Evolutionary conservation across 1,140 invertebrate species (phyloP), one percentile per base, ranked within the genome.

Genomic region (Drosophila jambulina): DNA sequence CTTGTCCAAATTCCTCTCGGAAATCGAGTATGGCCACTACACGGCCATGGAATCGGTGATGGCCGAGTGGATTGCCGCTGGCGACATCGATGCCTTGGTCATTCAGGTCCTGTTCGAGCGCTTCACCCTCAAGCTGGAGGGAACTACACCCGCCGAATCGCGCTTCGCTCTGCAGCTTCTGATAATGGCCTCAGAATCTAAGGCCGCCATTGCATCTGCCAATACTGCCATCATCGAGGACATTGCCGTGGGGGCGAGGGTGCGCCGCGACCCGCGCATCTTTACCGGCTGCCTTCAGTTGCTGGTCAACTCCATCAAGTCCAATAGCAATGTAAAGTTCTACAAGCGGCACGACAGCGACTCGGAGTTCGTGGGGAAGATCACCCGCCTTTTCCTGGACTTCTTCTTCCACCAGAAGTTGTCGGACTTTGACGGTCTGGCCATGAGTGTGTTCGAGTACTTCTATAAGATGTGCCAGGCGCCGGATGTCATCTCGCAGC

Each of bases 71-170:
- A 93, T 95, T 45, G 93, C 91, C 43, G 94, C 93, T 27, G 95
- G 94, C 0, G 95, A 97, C 54, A 93, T 95, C 65, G 93, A 93
- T 10, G 93, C 93, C 0, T 71, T 93, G 2, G 88, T 94, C 23
- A 94, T 95, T 79, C 94, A 94, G 94, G 94, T 97, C 13, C 93
- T 98, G 36, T 98, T 96, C 96, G 96, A 98, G 92, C 95, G 95
- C 63, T 98, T 97, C 90, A 95, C 96, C 0, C 94, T 96, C 78
- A 97, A 96, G 84, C 94, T 96, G n/a, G 94, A 95, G 23, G 95
- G 95, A 17, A 96, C 95, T 0, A 95, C 95, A 0, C 91, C 94
- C 4, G 93, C 94, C 78, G 95, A 97, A 53, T 96, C 96, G 59
- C 94, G 95, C 48, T 94, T 95, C 17, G 95, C 97, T 3, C 92